Evolutionary conservation across 2,113 vertebrate genomes (phyloP).

Genomic region (Corythornis cristatus): DNA sequence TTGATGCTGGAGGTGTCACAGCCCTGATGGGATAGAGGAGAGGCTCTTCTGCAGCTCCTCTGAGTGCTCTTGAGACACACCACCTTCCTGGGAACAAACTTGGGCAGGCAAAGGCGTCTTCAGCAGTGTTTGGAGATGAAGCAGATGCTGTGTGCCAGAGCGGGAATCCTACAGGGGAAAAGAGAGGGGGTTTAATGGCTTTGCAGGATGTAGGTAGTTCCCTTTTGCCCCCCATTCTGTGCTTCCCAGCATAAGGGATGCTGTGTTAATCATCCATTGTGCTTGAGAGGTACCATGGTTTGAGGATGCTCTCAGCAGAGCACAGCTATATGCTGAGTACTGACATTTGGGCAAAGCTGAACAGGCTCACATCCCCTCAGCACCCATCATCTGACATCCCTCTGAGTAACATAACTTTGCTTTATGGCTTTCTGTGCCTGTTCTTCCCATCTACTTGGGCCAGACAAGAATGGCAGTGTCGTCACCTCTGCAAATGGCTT

Average conservation of each 20-base stretch:
- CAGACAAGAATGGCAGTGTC: not conserved
- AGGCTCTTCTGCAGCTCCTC: not conserved
- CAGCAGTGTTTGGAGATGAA: not conserved
- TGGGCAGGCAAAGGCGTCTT: not conserved
- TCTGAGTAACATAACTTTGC: not conserved
- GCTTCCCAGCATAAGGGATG: not conserved
- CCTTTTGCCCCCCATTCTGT: not conserved
- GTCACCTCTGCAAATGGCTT: not conserved
- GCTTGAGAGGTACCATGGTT: not conserved
- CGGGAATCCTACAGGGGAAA: not conserved
- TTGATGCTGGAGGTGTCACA: not conserved
- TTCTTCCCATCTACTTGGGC: not conserved
- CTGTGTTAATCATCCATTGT: not conserved
- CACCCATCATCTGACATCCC: not conserved
- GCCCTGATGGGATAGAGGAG: fast-evolving
- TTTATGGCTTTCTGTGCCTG: conserved; percentile 10
- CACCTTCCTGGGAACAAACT: not conserved
- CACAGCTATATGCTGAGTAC: fast-evolving
- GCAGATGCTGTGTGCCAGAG: not conserved
- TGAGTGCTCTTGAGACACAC: not conserved
- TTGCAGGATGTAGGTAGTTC: not conserved
- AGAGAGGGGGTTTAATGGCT: not conserved
- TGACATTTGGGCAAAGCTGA: not conserved
- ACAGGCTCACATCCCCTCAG: not conserved
- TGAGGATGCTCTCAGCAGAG: not conserved